Conservation (phyloP, 2,113 vertebrate species). For the Forbesichthys papilliferus region DNA sequence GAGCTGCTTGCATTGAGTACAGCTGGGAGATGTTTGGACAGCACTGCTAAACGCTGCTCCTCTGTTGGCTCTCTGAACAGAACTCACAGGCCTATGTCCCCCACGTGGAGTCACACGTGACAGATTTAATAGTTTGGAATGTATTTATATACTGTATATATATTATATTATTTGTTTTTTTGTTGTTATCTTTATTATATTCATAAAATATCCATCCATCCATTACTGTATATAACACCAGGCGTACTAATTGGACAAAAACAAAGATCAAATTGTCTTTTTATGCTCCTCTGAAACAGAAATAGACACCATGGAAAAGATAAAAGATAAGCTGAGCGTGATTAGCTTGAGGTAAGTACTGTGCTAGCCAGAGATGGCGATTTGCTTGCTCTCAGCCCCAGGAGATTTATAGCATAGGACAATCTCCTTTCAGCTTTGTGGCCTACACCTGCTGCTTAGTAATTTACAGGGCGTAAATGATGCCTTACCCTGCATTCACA, state of each 20-base stretch:
- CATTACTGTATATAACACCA: not conserved
- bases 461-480: conserved; percentile 64
- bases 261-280: not conserved
- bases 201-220: not conserved
- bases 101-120: conserved; percentile 37
- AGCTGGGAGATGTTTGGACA: conserved; percentile 64
- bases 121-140: not conserved
- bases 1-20: conserved; percentile 67
- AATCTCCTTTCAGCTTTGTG: conserved; percentile 30
- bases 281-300: conserved; percentile 16
- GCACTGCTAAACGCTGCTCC: conserved; percentile 58
- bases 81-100: conserved; percentile 5
- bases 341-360: conserved; percentile 24
- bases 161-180: too few relatives aligned
- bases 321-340: conserved; percentile 20
- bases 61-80: conserved; percentile 29
- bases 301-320: conserved; percentile 25
- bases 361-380: conserved; percentile 41
- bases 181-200: not conserved
- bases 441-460: conserved; percentile 43
- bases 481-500: conserved; percentile 29
- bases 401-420: conserved; percentile 46
- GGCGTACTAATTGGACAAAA: not conserved
- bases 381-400: conserved; percentile 27
- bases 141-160: not conserved